These are phyloP conservation scores for Carlito syrichta DNA, from an alignment of 2,113 vertebrate species.

Conservation along the genomic window DNA sequence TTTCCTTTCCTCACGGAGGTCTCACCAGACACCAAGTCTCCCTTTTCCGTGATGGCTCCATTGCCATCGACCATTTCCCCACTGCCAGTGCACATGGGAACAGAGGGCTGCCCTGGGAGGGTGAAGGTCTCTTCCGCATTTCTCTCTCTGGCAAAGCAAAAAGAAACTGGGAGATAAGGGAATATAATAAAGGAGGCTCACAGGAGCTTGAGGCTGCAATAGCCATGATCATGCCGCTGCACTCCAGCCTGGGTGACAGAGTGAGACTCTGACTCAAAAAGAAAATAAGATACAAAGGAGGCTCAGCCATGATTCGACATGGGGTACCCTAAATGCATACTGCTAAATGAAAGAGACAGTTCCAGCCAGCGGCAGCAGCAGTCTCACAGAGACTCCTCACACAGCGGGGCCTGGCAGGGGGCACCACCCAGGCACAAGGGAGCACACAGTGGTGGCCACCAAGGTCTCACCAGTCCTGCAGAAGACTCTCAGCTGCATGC, in stretches of 20 bases:
- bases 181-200: neutral
- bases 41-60: neutral
- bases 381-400: neutral
- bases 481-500: neutral
- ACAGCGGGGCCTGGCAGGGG: too few relatives aligned
- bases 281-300: too few relatives aligned
- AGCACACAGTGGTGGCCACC: neutral
- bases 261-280: too few relatives aligned
- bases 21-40: neutral
- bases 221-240: too few relatives aligned
- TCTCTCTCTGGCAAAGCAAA: neutral
- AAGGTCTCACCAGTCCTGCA: too few relatives aligned
- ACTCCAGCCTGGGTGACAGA: too few relatives aligned
- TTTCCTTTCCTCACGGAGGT: fast-evolving
- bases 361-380: neutral
- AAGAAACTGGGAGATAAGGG: neutral
- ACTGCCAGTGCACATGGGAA: neutral
- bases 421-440: neutral
- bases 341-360: too few relatives aligned
- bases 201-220: too few relatives aligned
- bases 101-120: neutral
- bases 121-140: neutral
- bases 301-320: neutral
- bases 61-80: fast-evolving
- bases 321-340: neutral